Conservation (phyloP, 2,888 invertebrate species). For the Tetanocera ferruginea region DNA sequence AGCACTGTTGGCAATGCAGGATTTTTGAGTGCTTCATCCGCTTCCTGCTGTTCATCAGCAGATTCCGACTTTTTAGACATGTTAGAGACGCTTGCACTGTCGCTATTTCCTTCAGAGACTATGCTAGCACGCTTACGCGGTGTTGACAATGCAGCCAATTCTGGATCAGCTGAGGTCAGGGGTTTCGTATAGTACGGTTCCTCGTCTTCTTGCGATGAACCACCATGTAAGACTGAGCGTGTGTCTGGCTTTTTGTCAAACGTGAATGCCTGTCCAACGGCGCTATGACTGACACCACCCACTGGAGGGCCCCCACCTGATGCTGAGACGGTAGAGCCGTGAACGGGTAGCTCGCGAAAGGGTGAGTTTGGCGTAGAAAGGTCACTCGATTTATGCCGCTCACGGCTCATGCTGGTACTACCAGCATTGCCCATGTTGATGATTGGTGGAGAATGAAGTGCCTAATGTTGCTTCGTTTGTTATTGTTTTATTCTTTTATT, state of each 20-base stretch:
- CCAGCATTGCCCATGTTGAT: conserved; percentile 68
- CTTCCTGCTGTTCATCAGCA: conserved; percentile 54
- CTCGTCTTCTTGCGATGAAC: conserved; percentile 80
- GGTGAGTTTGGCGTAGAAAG: conserved; percentile 67
- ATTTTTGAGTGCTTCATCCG: conserved; percentile 51
- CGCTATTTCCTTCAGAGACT: conserved; percentile 74
- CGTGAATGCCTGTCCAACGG: conserved; percentile 81
- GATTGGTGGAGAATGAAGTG: conserved; percentile 20
- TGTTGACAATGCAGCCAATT: conserved; percentile 66
- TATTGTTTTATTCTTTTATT: conserved; percentile 26
- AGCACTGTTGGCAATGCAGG: conserved; percentile 85
- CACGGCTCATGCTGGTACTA: conserved; percentile 73
- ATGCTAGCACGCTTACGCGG: conserved; percentile 80
- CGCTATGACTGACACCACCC: conserved; percentile 40
- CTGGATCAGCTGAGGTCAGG: conserved; percentile 59
- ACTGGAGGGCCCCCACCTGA: conserved; percentile 38
- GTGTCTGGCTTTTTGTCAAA: conserved; percentile 86
- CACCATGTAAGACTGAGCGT: conserved; percentile 78
- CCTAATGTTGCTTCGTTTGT: conserved; percentile 13
- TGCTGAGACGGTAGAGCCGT: conserved; percentile 53
- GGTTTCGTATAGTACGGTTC: conserved; percentile 82
- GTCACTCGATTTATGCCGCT: conserved; percentile 80
- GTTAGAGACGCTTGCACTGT: conserved; percentile 65
- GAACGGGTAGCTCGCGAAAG: conserved; percentile 52
- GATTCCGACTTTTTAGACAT: conserved; percentile 60